Percentiles rank a stretch among this genome's conserved stretches.
phyloP scores from a whole-genome alignment of 2,113 vertebrate genomes.

The Eolophus roseicapilla region DNA sequence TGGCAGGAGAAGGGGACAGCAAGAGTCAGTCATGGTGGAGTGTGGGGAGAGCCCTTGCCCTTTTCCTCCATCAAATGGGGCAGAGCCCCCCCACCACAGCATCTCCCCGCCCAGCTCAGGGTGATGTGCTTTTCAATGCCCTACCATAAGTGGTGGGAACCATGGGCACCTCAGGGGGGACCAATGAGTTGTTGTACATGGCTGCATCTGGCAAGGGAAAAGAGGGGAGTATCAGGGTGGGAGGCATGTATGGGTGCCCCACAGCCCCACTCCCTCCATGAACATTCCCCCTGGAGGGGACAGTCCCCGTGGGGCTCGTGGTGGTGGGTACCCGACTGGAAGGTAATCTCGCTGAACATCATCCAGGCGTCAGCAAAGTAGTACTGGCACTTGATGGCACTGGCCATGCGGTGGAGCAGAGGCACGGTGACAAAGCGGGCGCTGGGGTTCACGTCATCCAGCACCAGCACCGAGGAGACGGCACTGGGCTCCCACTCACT shows the following conservation, averaged over 20 bases:
- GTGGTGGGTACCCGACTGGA: conserved; percentile 86
- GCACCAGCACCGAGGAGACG: conserved; percentile 80
- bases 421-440: conserved; percentile 90
- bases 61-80: not conserved
- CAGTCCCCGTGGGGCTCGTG: accelerated
- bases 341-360: conserved; percentile 98
- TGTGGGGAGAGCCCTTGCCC: not conserved
- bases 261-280: not conserved
- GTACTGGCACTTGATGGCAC: conserved; percentile 90
- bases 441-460: conserved; percentile 85
- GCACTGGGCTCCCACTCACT: conserved; percentile 86
- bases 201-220: conserved; percentile 81
- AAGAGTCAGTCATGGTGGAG: accelerated
- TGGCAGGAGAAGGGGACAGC: conserved; percentile 2
- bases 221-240: not conserved
- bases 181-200: conserved; percentile 90
- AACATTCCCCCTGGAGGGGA: not conserved
- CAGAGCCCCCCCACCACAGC: not conserved
- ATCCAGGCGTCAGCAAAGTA: conserved; percentile 91
- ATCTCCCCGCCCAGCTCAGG: not conserved
- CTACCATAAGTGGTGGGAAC: conserved; percentile 81
- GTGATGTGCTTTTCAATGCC: accelerated
- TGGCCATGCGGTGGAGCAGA: conserved; percentile 90
- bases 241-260: accelerated
- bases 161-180: conserved; percentile 70